A percentile compares a stretch with the other conserved stretches of the same genome.
These are phyloP conservation scores for Tauraco erythrolophus DNA, from an alignment of 2,113 vertebrate species.

Conservation along the genomic window DNA sequence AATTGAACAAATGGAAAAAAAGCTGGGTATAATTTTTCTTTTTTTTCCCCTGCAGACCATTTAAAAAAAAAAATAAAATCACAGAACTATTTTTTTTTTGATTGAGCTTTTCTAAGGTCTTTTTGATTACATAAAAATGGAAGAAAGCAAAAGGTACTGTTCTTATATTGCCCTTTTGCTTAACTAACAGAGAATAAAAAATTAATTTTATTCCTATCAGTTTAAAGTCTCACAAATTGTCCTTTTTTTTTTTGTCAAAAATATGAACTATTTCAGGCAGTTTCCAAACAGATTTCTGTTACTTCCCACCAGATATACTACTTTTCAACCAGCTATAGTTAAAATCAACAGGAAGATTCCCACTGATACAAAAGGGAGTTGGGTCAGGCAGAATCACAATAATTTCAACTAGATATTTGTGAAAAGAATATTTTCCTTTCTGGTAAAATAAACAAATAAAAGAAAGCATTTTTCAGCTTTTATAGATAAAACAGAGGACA, in stretches of 20 bases:
- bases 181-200: neutral
- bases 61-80: neutral
- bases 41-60: neutral
- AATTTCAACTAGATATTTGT: neutral
- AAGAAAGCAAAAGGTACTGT: neutral
- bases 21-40: neutral
- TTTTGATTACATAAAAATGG: neutral
- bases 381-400: neutral
- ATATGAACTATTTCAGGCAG: neutral
- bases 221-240: neutral
- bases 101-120: neutral
- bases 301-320: neutral
- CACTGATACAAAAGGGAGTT: neutral
- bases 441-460: neutral
- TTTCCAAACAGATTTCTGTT: neutral
- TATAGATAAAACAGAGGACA: neutral
- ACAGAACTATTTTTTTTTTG: neutral
- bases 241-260: neutral
- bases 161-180: neutral
- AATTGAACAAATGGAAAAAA: neutral
- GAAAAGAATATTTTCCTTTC: neutral
- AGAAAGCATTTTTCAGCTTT: neutral
- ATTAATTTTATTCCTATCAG: neutral
- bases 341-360: constrained; percentile 17
- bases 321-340: constrained; percentile 3